Evolutionary conservation across 1,140 invertebrate genomes (phyloP).

Genomic region (Zophobas morio): DNA sequence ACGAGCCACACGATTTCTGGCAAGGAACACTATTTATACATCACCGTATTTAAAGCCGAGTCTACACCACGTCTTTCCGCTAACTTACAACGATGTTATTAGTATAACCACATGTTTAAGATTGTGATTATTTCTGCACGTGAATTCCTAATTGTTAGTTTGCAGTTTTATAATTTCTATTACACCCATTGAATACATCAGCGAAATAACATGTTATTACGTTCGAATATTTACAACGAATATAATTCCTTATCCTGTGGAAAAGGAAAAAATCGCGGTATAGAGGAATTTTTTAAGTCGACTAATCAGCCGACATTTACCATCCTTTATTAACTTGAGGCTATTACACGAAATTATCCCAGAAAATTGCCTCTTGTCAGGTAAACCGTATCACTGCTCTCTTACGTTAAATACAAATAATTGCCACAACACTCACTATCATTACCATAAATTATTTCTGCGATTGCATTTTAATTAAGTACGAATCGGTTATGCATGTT

Average conservation of each 20-base stretch:
- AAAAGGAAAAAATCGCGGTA: background rate
- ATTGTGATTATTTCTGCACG: constrained; percentile 54
- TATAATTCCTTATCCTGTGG: background rate
- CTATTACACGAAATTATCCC: constrained; percentile 16
- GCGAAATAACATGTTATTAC: constrained; percentile 44
- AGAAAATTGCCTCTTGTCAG: constrained; percentile 32
- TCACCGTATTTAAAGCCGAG: constrained; percentile 28
- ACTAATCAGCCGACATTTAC: constrained; percentile 13
- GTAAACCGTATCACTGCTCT: constrained; percentile 28
- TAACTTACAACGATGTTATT: constrained; percentile 53
- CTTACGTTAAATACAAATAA: constrained; percentile 18
- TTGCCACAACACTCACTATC: constrained; percentile 2
- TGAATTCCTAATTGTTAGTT: constrained; percentile 53
- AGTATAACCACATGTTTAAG: constrained; percentile 51
- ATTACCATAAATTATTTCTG: constrained; percentile 32
- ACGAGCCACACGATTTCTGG: constrained; percentile 26
- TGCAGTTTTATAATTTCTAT: constrained; percentile 54
- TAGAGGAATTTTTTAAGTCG: constrained; percentile 10
- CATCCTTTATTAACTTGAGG: constrained; percentile 10
- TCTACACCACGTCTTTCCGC: constrained; percentile 42
- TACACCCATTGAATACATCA: constrained; percentile 51
- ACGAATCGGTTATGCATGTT: constrained; percentile 10
- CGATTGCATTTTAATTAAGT: constrained; percentile 27
- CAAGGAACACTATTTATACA: constrained; percentile 30
- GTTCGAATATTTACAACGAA: constrained; percentile 28